Conservation (phyloP, 2,888 invertebrate genomes). For the Stenotaenia linearis region DNA sequence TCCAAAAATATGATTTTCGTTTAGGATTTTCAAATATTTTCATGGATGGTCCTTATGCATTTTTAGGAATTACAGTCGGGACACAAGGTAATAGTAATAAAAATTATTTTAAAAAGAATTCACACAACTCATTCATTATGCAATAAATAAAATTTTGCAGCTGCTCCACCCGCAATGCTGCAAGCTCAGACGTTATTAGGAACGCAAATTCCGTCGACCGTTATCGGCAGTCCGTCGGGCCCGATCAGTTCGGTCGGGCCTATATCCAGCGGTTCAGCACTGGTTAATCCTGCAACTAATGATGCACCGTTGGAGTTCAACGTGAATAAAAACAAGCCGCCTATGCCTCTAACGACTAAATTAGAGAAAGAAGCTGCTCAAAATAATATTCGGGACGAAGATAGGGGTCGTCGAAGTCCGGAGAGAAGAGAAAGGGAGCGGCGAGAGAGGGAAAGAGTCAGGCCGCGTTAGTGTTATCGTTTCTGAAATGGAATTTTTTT, state of each 20-base stretch:
- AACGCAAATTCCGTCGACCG: not conserved
- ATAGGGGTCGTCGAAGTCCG: constrained; percentile 6
- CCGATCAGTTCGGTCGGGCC: not conserved
- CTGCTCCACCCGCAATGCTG: constrained; percentile 27
- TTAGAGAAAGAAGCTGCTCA: constrained; percentile 3
- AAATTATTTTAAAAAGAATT: not conserved
- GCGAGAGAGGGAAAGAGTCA: constrained; percentile 39
- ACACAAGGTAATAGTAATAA: not conserved
- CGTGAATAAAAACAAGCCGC: constrained; percentile 57
- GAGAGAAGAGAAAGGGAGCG: constrained; percentile 33
- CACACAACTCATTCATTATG: not conserved
- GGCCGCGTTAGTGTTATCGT: constrained; percentile 33
- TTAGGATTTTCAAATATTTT: not conserved
- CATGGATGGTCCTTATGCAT: constrained; percentile 27
- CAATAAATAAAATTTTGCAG: not conserved
- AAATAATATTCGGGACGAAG: constrained; percentile 3
- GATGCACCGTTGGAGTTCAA: constrained; percentile 60
- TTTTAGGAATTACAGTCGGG: constrained; percentile 26
- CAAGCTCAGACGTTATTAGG: not conserved
- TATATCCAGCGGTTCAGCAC: not conserved
- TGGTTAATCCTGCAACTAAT: constrained; percentile 52
- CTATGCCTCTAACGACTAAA: constrained; percentile 50
- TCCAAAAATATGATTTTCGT: not conserved
- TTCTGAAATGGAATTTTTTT: not conserved
- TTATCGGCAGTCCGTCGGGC: not conserved